Evolutionary conservation across 64 coral and sea anemone species (phyloP).

Genomic region (Montipora sp.): DNA sequence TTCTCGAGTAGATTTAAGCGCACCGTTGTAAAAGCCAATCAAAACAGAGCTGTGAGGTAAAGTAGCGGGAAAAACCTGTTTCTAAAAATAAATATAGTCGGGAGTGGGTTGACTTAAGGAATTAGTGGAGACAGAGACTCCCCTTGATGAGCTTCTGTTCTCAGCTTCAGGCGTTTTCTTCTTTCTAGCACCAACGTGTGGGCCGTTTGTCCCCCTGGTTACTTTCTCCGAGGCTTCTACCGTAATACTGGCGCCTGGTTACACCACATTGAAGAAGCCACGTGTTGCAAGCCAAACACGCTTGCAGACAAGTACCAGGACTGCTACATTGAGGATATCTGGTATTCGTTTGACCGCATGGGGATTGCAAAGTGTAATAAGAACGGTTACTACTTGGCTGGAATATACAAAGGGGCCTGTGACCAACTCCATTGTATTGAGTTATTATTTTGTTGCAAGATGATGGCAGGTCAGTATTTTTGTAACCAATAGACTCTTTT

Average conservation of each 20-base stretch:
- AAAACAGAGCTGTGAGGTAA: too few species aligned
- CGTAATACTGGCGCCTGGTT: neutral
- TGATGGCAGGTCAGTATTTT: neutral
- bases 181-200: constrained; percentile 6
- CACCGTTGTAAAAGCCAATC: too few species aligned
- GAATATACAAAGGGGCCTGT: constrained; percentile 26
- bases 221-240: constrained; percentile 27
- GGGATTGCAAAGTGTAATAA: neutral
- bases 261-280: constrained; percentile 6
- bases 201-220: constrained; percentile 15
- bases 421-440: constrained; percentile 24
- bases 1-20: too few species aligned
- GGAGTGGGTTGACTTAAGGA: too few species aligned
- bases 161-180: neutral
- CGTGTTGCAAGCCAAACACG: constrained; percentile 27
- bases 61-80: too few species aligned
- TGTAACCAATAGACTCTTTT: too few species aligned
- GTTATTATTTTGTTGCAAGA: constrained; percentile 26
- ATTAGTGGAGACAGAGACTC: too few species aligned
- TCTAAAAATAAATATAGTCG: too few species aligned
- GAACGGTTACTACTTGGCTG: constrained; percentile 30
- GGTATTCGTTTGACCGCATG: constrained; percentile 4
- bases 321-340: constrained; percentile 19
- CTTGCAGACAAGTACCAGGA: neutral
- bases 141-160: too few species aligned